Evolutionary conservation across 2,113 vertebrate genomes (phyloP).

Genomic region (Circaetus gallicus): DNA sequence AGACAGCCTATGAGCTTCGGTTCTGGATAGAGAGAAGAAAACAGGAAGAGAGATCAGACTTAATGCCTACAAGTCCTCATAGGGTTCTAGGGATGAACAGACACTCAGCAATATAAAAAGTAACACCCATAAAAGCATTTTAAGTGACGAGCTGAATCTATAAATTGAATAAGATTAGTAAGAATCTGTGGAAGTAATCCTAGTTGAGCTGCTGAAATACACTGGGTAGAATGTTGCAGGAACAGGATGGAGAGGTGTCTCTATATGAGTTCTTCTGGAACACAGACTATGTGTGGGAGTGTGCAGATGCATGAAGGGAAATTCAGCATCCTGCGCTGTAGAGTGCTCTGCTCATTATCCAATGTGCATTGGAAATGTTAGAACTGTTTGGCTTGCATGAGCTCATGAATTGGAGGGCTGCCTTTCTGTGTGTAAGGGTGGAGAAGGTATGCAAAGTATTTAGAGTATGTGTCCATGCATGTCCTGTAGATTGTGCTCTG

Average conservation of each 20-base stretch:
- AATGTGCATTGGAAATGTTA: background rate
- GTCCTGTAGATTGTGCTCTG: background rate
- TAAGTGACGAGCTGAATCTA: background rate
- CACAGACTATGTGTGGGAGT: background rate
- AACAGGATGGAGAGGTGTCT: background rate
- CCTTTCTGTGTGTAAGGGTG: background rate
- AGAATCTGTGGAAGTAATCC: background rate
- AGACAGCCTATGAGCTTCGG: background rate
- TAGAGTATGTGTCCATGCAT: background rate
- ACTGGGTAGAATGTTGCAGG: background rate
- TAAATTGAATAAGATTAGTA: background rate
- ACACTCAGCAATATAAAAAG: background rate
- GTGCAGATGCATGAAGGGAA: background rate
- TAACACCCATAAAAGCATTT: background rate
- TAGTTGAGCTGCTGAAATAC: background rate
- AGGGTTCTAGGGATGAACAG: background rate
- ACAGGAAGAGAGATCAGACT: background rate
- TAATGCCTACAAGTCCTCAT: background rate
- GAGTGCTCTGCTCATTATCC: background rate
- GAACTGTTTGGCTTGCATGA: background rate
- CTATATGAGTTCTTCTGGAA: background rate
- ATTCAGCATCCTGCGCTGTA: background rate
- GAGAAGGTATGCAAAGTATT: constrained; percentile 38
- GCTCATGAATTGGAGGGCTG: background rate
- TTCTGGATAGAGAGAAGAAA: background rate